A percentile compares a stretch with the other conserved stretches of the same genome.
Conservation (phyloP, 2,797 vertebrate species). For the Clarias laeviceps region DNA sequence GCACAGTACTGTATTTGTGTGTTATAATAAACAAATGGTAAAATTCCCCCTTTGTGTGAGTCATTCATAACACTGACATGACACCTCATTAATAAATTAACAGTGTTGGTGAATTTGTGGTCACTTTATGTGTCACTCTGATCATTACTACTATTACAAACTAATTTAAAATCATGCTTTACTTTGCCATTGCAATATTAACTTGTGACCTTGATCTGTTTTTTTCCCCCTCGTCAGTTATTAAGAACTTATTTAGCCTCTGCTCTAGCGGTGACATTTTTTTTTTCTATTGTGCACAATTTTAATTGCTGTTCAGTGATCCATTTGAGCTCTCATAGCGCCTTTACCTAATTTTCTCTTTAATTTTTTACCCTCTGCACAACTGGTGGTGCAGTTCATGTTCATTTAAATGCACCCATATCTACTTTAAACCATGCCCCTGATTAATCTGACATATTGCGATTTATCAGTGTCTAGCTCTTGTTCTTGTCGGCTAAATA, state of each 20-base stretch:
- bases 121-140: neutral
- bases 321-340: neutral
- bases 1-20: neutral
- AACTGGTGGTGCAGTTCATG: constrained; percentile 11
- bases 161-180: neutral
- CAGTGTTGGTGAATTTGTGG: neutral
- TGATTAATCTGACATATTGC: constrained; percentile 14
- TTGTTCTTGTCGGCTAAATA: constrained; percentile 4
- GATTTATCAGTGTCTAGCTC: neutral
- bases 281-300: neutral
- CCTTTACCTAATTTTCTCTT: constrained; percentile 2
- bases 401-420: neutral
- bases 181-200: constrained; percentile 4
- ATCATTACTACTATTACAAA: neutral
- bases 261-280: neutral
- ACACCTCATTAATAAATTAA: neutral
- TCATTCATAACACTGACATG: neutral
- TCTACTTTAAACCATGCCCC: neutral
- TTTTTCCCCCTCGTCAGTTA: neutral
- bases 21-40: neutral
- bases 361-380: constrained; percentile 4
- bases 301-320: constrained; percentile 19
- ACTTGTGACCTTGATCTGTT: constrained; percentile 1
- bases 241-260: neutral
- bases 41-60: neutral